Evolutionary conservation across 2,797 vertebrate genomes (phyloP), one percentile per base, ranked within the genome.

Genomic region (Dromococcyx pavoninus): DNA sequence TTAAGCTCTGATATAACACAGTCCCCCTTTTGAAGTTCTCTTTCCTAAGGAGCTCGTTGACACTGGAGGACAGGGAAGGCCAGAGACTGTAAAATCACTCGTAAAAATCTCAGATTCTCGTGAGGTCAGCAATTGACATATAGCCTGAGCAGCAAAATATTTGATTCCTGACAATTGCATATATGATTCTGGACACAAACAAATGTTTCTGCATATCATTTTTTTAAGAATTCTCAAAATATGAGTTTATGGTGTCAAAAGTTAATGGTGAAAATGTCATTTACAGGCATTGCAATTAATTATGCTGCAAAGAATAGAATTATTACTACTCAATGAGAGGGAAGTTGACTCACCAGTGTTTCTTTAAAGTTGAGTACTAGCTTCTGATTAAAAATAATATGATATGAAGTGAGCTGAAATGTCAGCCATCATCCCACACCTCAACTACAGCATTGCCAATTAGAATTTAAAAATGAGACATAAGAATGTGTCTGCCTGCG

Each of bases 341-440:
- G 23, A 86, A 53, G 32, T 12, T 94, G 80, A 87, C 73, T 91
- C 89, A 88, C 25, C 0, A 0, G 37, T 71, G 56, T 82, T 96
- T 88, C 90, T 66, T 75, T 70, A 23, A 86, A 89, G 50, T 61
- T 44, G 28, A 94, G 41, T 53, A 56, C 54, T 60, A 75, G 21
- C 43, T 86, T 69, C 82, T 82, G 66, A 93, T 92, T 73, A 90
- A 90, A 91, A 89, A 79, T 56, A 73, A 77, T 84, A 81, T 14
- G 21, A 27, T 73, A 90, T 5, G 8, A 93, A 88, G 56, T 44
- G 37, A 93, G 74, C 35, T 53, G 74, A 79, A 84, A 91, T 76
- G 51, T 69, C 83, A 97, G 30, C 88, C 92, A 67, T 27, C 86
- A 88, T 76, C 94, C 76, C 70, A 95, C 80, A 85, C 57, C 77